These are phyloP conservation scores for Melanocharis versteri DNA, from an alignment of 2,113 vertebrate species.

Conservation along the genomic window DNA sequence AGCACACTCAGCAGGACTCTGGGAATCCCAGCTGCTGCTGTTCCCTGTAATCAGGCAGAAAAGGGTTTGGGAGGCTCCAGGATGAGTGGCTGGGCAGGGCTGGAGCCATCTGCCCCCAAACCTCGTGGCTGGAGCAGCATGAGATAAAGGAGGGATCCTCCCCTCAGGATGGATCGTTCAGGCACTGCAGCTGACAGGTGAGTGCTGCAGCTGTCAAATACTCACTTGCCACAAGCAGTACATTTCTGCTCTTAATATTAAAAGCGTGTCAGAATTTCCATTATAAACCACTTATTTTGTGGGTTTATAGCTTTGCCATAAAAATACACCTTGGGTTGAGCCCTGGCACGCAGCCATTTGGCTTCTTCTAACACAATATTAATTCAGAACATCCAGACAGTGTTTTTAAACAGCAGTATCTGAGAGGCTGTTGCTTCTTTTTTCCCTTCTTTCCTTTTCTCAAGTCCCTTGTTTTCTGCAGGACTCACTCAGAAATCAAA, in stretches of 20 bases:
- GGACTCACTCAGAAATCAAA: neutral
- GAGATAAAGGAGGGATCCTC: neutral
- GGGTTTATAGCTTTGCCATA: conserved; percentile 72
- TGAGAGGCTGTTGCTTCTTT: neutral
- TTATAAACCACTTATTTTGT: conserved; percentile 74
- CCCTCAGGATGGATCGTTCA: neutral
- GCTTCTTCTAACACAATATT: conserved; percentile 44
- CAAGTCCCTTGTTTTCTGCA: neutral
- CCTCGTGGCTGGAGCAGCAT: neutral
- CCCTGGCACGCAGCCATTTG: conserved; percentile 61
- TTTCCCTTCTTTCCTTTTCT: neutral
- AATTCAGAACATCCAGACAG: conserved; percentile 60
- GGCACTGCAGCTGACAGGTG: conserved; percentile 17
- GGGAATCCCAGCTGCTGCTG: neutral
- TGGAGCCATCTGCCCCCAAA: neutral
- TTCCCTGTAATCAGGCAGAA: neutral
- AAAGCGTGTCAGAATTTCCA: conserved; percentile 78
- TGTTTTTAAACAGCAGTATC: neutral
- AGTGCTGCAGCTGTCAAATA: conserved; percentile 33
- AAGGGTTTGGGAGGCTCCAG: neutral
- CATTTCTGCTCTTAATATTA: conserved; percentile 42
- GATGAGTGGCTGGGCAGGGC: neutral
- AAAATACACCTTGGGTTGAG: conserved; percentile 72
- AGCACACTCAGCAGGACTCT: neutral
- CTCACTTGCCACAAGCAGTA: neutral